Base-by-base conservation (phyloP, 2,113 vertebrate species). In the Mola mola region DNA sequence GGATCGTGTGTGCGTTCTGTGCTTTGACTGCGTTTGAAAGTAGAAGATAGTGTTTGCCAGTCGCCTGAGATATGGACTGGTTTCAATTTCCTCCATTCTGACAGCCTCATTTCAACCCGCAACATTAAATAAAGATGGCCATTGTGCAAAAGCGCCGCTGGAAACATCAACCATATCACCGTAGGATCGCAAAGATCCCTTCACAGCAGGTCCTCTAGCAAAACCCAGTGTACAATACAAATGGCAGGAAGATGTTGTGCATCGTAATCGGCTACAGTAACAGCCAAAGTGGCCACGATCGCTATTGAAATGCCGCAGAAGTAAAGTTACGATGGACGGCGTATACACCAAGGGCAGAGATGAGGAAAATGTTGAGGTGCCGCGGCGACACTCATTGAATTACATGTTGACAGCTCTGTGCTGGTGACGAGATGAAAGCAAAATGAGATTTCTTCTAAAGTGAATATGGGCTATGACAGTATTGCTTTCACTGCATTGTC, bases 371-470 rank as follows among this genome's bases (percentile, higher is more conserved):
- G 34, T 57, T n/a, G n/a, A n/a, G n/a, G n/a, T n/a, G n/a, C n/a
- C n/a, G n/a, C 72, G 8, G 46, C 55, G 69, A 61, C n/a, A n/a
- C 79, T 87, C 81, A 78, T 84, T 86, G 79, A 84, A 85, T 83
- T 81, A 75, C 56, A 57, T 36, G 79, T 71, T 83, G 83, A 90
- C 86, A 88, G 89, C 70, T 83, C 66, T 24, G 70, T 52, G 81
- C 77, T 75, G 66, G 78, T 51, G 69, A 66, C 51, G 67, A 87
- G 80, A 87, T 71, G 60, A 78, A 82, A 80, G 78, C 43, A 73
- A 85, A 87, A 90, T 86, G 76, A 87, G 84, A 84, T 83, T 88
- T 81, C 83, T 17, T 10, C 75, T 79, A 63, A 84, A 77, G 84
- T 84, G 75, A 88, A 88, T 76, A 73, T 76, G 74, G 81, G 75